These are phyloP conservation scores for Tachysurus fulvidraco DNA, from an alignment of 2,113 vertebrate species.

Conservation along the genomic window DNA sequence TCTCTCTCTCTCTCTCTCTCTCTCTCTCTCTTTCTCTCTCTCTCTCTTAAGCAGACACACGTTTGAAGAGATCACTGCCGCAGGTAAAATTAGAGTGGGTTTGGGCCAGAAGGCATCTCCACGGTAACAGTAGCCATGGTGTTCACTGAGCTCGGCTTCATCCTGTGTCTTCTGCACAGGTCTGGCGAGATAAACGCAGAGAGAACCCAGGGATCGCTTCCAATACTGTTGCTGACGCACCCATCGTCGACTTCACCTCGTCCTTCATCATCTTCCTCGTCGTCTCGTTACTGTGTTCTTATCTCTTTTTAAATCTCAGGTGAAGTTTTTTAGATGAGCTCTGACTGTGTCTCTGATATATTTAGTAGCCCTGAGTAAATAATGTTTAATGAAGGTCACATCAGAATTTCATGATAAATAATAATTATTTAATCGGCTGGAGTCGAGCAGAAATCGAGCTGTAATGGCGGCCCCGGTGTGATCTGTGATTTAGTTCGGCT, in stretches of 20 bases:
- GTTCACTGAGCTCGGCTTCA: conserved; percentile 18
- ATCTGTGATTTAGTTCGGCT: no score
- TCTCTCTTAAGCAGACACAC: not conserved
- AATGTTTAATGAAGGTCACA: not conserved
- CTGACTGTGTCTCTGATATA: not conserved
- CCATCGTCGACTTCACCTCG: not conserved
- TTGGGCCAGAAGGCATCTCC: conserved; percentile 43
- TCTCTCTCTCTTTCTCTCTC: not conserved
- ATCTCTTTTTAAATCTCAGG: not conserved
- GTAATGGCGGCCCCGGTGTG: no score
- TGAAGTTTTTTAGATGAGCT: not conserved
- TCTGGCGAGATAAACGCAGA: not conserved
- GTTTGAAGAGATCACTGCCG: not conserved
- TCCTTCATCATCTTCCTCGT: not conserved
- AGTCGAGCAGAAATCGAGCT: not conserved
- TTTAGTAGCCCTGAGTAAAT: not conserved
- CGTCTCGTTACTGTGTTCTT: not conserved
- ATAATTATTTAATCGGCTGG: not conserved
- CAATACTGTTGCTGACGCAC: not conserved
- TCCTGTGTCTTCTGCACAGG: not conserved
- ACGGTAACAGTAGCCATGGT: conserved; percentile 44
- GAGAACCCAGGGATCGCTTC: not conserved
- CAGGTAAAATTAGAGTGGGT: conserved; percentile 42
- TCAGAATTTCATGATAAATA: not conserved
- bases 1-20: not conserved